Base-by-base conservation (phyloP, 2,888 invertebrate genomes). In the Drosophila eohydei region DNA sequence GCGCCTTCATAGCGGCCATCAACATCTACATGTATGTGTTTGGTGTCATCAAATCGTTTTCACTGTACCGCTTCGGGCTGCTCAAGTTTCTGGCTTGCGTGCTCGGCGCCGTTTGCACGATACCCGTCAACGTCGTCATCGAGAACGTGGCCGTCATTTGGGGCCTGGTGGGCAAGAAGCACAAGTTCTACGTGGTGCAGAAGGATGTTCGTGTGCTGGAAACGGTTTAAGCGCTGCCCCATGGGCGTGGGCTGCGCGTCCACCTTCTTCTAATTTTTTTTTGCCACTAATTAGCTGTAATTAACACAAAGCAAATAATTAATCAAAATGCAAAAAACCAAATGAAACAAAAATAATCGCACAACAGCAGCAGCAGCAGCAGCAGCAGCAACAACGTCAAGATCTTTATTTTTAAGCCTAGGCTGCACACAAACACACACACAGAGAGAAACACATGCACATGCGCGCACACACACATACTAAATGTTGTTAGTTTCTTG, bases 1-100 rank as follows among this genome's bases (percentile, higher is more conserved):
- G 97, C 93, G 97, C 97, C 63, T 98, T 98, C 91, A 96, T 97
- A 86, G 98, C 97, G 74, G 98, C 97, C 71, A 97, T 98, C 66
- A 98, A 97, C 93, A 96, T 98, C 91, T 99, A 99, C 93, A 98
- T 99, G 98, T 99, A 98, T 92, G 95, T 98, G 74, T 99, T 98
- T 93, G 99, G 99, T 74, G 98, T 98, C n/a, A 95, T 98, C 59
- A 98, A 98, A 93, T 98, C 98, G 62, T 98, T 99, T 92, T 97
- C 97, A 28, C 94, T 98, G 40, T 96, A 97, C 92, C 95, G 97
- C 89, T 96, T 97, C 92, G 98, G 98, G 12, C 93, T 96, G 71
- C 90, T 96, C 44, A 95, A 96, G 91, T 97, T 97, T 91, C 90
- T 95, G 67, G 93, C 97, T 64, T 97, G 97, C 91, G 95, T 98